Evolutionary conservation across 2,888 invertebrate genomes (phyloP).

Genomic region (Pyrrhia umbra): DNA sequence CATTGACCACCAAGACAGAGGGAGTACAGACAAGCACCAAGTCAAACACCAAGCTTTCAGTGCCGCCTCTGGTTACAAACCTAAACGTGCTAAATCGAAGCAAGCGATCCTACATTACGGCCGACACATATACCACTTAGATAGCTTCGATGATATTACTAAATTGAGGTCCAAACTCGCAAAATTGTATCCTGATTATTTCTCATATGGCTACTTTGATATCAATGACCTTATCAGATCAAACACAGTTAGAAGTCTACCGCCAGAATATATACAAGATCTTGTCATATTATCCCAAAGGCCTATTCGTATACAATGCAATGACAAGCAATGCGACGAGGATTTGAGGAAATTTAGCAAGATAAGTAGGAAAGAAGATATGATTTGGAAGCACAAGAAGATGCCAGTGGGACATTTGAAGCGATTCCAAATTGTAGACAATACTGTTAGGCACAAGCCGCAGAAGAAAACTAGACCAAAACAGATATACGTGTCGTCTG

Average conservation of each 20-base stretch:
- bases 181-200: not conserved
- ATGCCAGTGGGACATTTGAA: not conserved
- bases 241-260: not conserved
- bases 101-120: slow-evolving; percentile 19
- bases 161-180: slow-evolving; percentile 6
- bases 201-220: slow-evolving; percentile 61
- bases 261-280: slow-evolving; percentile 60
- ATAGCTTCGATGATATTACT: not conserved
- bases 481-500: not conserved
- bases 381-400: not conserved
- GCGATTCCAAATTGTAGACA: slow-evolving; percentile 30
- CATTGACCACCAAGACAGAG: not conserved
- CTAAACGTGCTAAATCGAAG: not conserved
- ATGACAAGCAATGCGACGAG: not conserved
- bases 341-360: slow-evolving; percentile 7
- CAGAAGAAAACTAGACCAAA: not conserved
- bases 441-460: not conserved
- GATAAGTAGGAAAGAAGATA: not conserved
- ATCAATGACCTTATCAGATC: slow-evolving; percentile 38
- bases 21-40: rapidly evolving
- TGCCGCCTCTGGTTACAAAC: not conserved
- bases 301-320: not conserved
- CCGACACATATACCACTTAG: slow-evolving; percentile 12
- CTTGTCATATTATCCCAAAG: not conserved
- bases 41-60: rapidly evolving